A percentile compares a stretch with the other conserved stretches of the same genome.
phyloP scores from a whole-genome alignment of 2,888 invertebrate species.

The Yponomeuta malinellus region DNA sequence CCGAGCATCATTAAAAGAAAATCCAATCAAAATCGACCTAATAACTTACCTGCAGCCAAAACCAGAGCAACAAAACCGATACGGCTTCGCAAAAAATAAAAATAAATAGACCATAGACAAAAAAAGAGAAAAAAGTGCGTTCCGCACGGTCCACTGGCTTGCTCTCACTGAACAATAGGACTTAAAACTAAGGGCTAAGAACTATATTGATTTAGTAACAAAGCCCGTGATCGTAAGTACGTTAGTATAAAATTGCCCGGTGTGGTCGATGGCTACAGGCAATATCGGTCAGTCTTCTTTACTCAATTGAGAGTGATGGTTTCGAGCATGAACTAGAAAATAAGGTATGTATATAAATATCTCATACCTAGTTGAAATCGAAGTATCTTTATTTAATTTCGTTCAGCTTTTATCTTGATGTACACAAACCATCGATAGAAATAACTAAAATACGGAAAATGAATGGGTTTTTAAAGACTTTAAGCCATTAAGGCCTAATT shows the following conservation, averaged over 20 bases:
- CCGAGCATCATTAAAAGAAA: background rate
- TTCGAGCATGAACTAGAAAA: background rate
- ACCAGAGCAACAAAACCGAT: background rate
- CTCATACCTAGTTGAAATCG: too few relatives aligned
- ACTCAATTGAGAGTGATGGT: constrained; percentile 12
- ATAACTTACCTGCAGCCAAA: background rate
- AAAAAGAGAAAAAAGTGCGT: background rate
- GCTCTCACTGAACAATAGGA: background rate
- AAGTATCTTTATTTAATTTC: too few relatives aligned
- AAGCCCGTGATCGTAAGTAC: background rate
- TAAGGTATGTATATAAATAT: too few relatives aligned
- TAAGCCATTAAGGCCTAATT: too few relatives aligned
- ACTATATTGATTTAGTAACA: background rate
- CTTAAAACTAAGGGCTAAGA: background rate
- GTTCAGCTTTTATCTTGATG: too few relatives aligned
- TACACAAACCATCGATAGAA: too few relatives aligned
- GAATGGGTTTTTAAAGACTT: too few relatives aligned
- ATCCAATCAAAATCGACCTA: background rate
- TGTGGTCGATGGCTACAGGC: constrained; percentile 8
- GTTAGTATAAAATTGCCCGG: constrained; percentile 4
- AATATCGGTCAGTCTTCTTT: constrained; percentile 6
- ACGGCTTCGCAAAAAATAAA: background rate
- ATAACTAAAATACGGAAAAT: too few relatives aligned
- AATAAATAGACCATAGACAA: constrained; percentile 2
- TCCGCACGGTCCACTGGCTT: background rate